These are phyloP conservation scores for Drosophila punjabiensis DNA, from an alignment of 1,140 invertebrate genomes.

Conservation along the genomic window DNA sequence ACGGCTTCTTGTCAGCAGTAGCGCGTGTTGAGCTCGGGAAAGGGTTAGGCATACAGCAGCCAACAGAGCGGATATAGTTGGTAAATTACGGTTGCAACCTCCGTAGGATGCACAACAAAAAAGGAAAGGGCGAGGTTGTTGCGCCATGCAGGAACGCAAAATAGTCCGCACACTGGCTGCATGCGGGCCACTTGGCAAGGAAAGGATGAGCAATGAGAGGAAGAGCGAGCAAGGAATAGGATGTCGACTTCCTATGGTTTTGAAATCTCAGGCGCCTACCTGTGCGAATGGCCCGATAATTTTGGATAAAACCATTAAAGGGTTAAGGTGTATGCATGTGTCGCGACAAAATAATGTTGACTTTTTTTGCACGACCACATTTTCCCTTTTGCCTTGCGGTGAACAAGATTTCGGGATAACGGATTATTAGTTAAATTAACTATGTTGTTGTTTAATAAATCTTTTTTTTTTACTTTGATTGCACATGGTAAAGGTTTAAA, in stretches of 20 bases:
- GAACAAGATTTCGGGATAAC: not conserved
- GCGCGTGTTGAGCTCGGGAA: conserved; percentile 6
- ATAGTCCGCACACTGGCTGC: conserved; percentile 7
- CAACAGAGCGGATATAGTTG: conserved; percentile 74
- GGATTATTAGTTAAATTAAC: not conserved
- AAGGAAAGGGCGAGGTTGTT: not conserved
- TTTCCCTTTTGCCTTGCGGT: not conserved
- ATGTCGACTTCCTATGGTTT: not conserved
- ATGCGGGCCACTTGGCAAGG: conserved; percentile 13
- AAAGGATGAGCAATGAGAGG: not conserved
- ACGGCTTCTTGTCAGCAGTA: conserved; percentile 6
- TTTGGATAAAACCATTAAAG: not conserved
- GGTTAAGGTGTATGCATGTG: not conserved
- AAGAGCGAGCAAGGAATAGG: conserved; percentile 1
- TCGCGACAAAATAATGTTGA: not conserved
- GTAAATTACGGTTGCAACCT: conserved; percentile 74
- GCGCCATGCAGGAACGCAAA: conserved; percentile 22
- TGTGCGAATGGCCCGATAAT: conserved; percentile 8
- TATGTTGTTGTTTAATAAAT: too few relatives aligned
- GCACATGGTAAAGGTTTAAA: too few relatives aligned
- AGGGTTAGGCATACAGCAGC: conserved; percentile 23
- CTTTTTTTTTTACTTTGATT: too few relatives aligned
- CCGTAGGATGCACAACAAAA: conserved; percentile 16
- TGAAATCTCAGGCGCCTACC: conserved; percentile 19
- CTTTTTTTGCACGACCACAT: not conserved